Evolutionary conservation across 2,888 invertebrate genomes (phyloP).

Genomic region (Eristalis tenax): DNA sequence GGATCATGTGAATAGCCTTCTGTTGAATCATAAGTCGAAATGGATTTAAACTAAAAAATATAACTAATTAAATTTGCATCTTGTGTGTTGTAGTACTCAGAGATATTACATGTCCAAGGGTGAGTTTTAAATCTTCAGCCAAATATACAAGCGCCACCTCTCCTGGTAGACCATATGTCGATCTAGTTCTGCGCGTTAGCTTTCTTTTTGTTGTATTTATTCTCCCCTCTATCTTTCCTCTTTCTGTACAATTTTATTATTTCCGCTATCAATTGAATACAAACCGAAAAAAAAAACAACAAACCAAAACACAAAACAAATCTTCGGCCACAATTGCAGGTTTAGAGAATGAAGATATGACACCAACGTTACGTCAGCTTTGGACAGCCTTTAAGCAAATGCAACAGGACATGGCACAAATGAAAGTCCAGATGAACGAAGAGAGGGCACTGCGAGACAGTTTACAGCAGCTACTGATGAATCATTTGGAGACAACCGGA

Average conservation of each 20-base stretch:
- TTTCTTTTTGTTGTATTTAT: background rate
- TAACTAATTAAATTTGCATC: no score
- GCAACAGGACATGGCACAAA: conserved; percentile 81
- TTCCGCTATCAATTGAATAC: conserved; percentile 17
- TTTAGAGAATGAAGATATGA: conserved; percentile 81
- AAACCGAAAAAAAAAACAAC: conserved; percentile 13
- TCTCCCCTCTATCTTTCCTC: conserved; percentile 26
- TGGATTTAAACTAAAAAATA: no score
- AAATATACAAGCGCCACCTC: background rate
- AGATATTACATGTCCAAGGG: background rate
- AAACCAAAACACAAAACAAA: conserved; percentile 33
- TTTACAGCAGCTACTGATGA: conserved; percentile 81
- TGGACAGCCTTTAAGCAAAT: conserved; percentile 81
- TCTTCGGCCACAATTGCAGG: conserved; percentile 75
- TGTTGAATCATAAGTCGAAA: no score
- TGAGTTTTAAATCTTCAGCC: background rate
- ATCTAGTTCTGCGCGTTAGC: background rate
- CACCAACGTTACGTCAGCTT: conserved; percentile 80
- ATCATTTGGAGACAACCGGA: conserved; percentile 80
- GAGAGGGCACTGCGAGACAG: conserved; percentile 80
- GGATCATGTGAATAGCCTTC: no score
- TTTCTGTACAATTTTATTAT: background rate
- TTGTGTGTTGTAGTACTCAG: no score
- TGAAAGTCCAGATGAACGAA: conserved; percentile 81
- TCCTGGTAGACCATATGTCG: background rate